Conservation (phyloP, 1,140 invertebrate genomes). For the Anastrepha ludens region DNA sequence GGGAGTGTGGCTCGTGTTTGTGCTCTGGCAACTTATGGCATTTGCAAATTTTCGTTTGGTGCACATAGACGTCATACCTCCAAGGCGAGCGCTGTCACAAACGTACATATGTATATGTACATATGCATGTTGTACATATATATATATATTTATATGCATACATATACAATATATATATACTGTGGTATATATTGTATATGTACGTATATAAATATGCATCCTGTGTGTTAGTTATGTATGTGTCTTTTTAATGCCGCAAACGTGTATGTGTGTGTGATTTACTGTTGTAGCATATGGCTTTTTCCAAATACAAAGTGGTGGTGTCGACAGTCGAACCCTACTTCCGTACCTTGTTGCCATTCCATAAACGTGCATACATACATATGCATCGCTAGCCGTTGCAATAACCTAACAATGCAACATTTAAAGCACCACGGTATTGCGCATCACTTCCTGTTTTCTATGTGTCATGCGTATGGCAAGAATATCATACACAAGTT, state of each 20-base stretch:
- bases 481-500: not conserved
- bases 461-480: not conserved
- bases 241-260: not conserved
- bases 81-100: not conserved
- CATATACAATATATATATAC: no score
- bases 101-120: no score
- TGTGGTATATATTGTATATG: no score
- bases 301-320: not conserved
- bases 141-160: no score
- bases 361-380: no score
- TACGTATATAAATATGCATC: no score
- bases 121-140: no score
- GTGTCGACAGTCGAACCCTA: not conserved
- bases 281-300: not conserved
- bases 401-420: not conserved
- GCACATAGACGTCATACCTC: not conserved
- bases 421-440: not conserved
- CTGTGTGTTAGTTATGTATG: not conserved
- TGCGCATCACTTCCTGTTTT: not conserved
- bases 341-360: not conserved
- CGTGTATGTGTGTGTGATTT: not conserved
- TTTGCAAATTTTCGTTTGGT: constrained; percentile 47
- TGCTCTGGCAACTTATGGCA: not conserved
- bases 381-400: not conserved
- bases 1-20: not conserved